phyloP scores from a whole-genome alignment of 2,797 vertebrate species.

The Eospalax fontanierii region DNA sequence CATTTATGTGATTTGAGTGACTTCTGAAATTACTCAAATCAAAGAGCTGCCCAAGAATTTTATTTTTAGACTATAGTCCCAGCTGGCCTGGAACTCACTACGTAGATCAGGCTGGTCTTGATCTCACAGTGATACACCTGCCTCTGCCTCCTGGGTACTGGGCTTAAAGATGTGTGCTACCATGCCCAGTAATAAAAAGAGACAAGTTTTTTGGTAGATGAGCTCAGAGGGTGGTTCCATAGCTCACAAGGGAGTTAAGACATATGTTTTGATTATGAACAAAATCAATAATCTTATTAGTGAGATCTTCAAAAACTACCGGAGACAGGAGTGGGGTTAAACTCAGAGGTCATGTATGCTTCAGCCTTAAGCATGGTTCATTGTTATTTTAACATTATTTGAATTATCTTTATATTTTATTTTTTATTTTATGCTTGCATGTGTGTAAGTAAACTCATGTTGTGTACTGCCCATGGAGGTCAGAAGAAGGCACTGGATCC shows the following conservation, averaged over 20 bases:
- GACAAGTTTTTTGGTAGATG: background rate
- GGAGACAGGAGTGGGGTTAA: background rate
- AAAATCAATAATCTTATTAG: background rate
- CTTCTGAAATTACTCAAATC: background rate
- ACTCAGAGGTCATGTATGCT: background rate
- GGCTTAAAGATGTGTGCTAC: background rate
- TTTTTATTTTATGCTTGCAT: too few species aligned
- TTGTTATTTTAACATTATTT: background rate
- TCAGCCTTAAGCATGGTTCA: background rate
- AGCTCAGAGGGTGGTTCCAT: slow-evolving; percentile 21
- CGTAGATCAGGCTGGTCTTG: background rate
- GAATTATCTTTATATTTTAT: background rate
- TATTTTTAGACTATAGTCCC: background rate
- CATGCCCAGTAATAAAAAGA: background rate
- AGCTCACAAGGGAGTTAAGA: background rate
- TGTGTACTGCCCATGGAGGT: too few species aligned
- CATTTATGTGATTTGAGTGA: background rate
- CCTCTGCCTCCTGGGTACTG: background rate
- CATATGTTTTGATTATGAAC: slow-evolving; percentile 4
- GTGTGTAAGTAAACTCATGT: too few species aligned
- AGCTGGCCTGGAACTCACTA: background rate
- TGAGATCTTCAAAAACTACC: background rate
- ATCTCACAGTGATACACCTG: background rate
- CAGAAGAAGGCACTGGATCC: too few species aligned
- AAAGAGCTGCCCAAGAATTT: slow-evolving; percentile 42